These are phyloP conservation scores for Leptinotarsa peninsularis DNA, from an alignment of 2,888 invertebrate species.

Conservation along the genomic window DNA sequence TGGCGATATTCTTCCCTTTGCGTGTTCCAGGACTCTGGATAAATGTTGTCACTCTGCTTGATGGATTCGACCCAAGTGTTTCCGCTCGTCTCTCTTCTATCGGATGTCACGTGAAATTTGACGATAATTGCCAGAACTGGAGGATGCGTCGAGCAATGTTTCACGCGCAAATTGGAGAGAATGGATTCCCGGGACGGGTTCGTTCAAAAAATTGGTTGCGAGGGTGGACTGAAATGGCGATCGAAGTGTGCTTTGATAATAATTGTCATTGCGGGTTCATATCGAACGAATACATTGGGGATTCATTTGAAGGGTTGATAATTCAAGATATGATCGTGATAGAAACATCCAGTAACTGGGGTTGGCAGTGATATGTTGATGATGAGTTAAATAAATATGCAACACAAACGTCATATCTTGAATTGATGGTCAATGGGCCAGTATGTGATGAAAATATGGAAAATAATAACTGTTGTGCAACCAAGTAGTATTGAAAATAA, in stretches of 20 bases:
- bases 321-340: slow-evolving; percentile 2
- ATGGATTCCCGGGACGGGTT: slow-evolving; percentile 3
- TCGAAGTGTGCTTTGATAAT: slow-evolving; percentile 3
- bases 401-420: no score
- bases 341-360: background rate
- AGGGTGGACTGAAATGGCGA: background rate
- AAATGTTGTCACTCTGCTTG: slow-evolving; percentile 27
- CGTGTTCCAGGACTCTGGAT: slow-evolving; percentile 27
- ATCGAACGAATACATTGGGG: background rate
- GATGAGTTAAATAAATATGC: background rate
- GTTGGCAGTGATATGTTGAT: background rate
- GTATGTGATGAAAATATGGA: no score
- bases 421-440: no score
- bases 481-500: no score
- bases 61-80: slow-evolving; percentile 26
- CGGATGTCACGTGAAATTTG: slow-evolving; percentile 29
- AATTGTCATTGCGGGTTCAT: background rate
- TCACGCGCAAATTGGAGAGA: slow-evolving; percentile 18
- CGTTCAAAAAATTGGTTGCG: background rate
- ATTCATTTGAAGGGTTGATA: background rate
- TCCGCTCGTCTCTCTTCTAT: slow-evolving; percentile 19
- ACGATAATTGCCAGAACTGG: slow-evolving; percentile 22
- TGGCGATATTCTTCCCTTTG: slow-evolving; percentile 25
- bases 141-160: slow-evolving; percentile 13
- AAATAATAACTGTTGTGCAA: no score